phyloP scores from a whole-genome alignment of 53 echinoderm and acorn worm species.

The Henricia sp. region DNA sequence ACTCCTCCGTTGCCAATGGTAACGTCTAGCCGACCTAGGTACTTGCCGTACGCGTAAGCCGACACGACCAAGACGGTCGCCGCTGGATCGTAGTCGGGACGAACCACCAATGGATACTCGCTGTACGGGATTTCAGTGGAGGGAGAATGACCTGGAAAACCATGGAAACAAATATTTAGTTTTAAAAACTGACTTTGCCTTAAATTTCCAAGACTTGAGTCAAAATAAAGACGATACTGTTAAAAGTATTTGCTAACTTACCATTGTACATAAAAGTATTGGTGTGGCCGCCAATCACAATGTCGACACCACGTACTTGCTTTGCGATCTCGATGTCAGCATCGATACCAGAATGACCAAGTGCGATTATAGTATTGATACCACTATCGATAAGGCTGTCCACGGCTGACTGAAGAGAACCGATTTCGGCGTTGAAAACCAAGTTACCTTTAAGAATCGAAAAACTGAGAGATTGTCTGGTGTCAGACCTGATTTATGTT shows the following conservation, averaged over 20 bases:
- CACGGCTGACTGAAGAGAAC: constrained; percentile 67
- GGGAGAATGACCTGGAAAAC: constrained; percentile 77
- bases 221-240: too few species aligned
- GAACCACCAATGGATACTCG: constrained; percentile 78
- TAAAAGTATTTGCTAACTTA: too few species aligned
- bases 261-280: constrained; percentile 97
- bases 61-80: constrained; percentile 70
- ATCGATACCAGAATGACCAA: constrained; percentile 92
- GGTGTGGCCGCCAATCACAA: constrained; percentile 92
- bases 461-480: not conserved
- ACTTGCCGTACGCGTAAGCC: constrained; percentile 86
- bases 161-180: not conserved
- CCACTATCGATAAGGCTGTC: constrained; percentile 63
- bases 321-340: constrained; percentile 81
- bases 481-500: not conserved
- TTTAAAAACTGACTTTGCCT: not conserved
- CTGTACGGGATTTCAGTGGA: constrained; percentile 68
- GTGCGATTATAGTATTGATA: constrained; percentile 86
- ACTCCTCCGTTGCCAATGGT: constrained; percentile 79
- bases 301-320: constrained; percentile 78
- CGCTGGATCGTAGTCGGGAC: constrained; percentile 66
- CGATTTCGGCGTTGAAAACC: constrained; percentile 77
- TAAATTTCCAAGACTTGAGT: too few species aligned
- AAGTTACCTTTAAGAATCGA: constrained; percentile 63
- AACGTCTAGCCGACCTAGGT: constrained; percentile 81